Base-by-base conservation (phyloP, 2,797 vertebrate genomes). In the Silurus lanzhouensis region DNA sequence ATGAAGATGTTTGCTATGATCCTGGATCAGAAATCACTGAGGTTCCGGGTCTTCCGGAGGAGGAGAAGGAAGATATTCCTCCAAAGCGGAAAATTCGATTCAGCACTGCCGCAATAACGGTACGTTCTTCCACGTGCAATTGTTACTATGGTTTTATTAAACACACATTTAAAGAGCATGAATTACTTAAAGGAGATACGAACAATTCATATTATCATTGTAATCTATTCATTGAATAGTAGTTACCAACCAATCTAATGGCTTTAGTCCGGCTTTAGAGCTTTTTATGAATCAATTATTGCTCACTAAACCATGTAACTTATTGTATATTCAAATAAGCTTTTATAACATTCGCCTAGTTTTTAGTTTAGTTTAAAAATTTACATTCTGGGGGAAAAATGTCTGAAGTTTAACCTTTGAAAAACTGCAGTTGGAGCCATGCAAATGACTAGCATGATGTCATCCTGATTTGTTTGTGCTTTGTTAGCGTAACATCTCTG, bases 71-170 rank as follows among this genome's bases (percentile, higher is more conserved):
- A 1, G 97, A 98, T 87, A 92, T 99, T 90, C 97, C 98, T 83
- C 89, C 93, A 68, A 96, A 95, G 85, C 95, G 98, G 90, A 99
- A 97, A 94, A 99, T 99, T 90, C 90, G 95, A 90, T 99, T 99
- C 92, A 99, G 97, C 94, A 95, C 95, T 70, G 94, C 96, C 88
- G 95, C 97, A 17, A 99, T 99, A 91, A 99, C 95, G 93, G 98
- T 99, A 96, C 96, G 95, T 87, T 63, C n/a, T 46, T 64, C 61
- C 64, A 22, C 2, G 2, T 6, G 44, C 19, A 38, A 3, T 48
- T 46, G 20, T 63, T 61, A 48, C 22, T 80, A 64, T 80, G 20
- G 7, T 64, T 48, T 80, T 64, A 17, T 22, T 46, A 27, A 76
- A 76, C 9, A 10, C 15, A 19, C 52, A 57, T 25, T 58, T 31